Conservation (phyloP, 2,113 vertebrate genomes). For the Hippocampus comes region DNA sequence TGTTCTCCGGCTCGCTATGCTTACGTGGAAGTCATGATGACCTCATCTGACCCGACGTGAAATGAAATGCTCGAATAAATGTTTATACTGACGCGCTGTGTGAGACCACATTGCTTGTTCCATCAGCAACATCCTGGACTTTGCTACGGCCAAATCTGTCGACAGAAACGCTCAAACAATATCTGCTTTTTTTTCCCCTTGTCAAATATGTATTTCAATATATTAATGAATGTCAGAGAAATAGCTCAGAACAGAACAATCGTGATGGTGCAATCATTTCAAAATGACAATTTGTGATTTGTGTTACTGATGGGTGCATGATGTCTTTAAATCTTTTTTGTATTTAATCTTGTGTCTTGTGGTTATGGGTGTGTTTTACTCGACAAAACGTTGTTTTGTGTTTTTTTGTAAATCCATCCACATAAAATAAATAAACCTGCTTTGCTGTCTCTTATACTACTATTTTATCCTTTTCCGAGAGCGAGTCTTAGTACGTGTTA, state of each 20-base stretch:
- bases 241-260: neutral
- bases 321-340: neutral
- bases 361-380: neutral
- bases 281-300: neutral
- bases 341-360: neutral
- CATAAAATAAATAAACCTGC: neutral
- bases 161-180: neutral
- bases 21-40: conserved; percentile 29
- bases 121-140: conserved; percentile 50
- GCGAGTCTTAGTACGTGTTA: too few relatives aligned
- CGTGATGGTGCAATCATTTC: neutral
- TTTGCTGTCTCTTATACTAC: neutral
- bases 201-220: neutral
- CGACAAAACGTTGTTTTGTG: neutral
- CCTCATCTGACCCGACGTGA: conserved; percentile 32
- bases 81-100: conserved; percentile 33
- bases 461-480: neutral
- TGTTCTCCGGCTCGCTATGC: conserved; percentile 9
- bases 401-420: neutral
- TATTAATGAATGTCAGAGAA: neutral
- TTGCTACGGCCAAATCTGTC: conserved; percentile 13
- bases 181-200: conserved; percentile 4
- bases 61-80: conserved; percentile 44
- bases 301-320: neutral
- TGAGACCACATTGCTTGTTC: conserved; percentile 21